Evolutionary conservation across 2,888 invertebrate genomes (phyloP).

Genomic region (Drosophila lacicola): DNA sequence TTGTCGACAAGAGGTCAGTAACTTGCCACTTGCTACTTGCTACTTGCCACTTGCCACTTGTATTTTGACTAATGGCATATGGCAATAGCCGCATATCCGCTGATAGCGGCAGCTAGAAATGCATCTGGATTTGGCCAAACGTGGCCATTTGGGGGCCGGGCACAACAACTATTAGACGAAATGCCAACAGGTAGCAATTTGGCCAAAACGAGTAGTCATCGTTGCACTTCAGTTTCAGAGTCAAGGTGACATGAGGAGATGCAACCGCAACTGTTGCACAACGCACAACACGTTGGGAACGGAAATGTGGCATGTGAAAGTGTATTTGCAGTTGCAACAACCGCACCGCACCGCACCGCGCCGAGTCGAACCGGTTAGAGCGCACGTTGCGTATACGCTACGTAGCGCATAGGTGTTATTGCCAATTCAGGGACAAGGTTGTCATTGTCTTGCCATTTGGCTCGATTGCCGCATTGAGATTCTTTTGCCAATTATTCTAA

Average conservation of each 20-base stretch:
- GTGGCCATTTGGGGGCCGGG: conserved; percentile 16
- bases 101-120: conserved; percentile 17
- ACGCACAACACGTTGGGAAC: conserved; percentile 48
- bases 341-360: conserved; percentile 13
- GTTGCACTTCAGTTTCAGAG: conserved; percentile 63
- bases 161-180: conserved; percentile 16
- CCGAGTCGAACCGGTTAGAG: conserved; percentile 44
- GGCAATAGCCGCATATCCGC: conserved; percentile 26
- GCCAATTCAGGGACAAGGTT: conserved; percentile 68
- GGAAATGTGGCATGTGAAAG: conserved; percentile 75
- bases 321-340: conserved; percentile 41
- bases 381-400: conserved; percentile 63
- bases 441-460: conserved; percentile 13
- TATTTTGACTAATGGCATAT: conserved; percentile 44
- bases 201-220: conserved; percentile 35
- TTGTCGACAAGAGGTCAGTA: conserved; percentile 51
- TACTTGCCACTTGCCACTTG: conserved; percentile 22
- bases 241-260: conserved; percentile 68
- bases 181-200: conserved; percentile 30
- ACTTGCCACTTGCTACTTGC: conserved; percentile 31
- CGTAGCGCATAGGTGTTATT: conserved; percentile 14
- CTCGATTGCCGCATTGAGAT: conserved; percentile 42
- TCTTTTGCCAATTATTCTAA: conserved; percentile 66
- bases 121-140: conserved; percentile 46
- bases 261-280: conserved; percentile 64